Conservation (phyloP, 2,113 vertebrate genomes). For the Corydoras maculifer region DNA sequence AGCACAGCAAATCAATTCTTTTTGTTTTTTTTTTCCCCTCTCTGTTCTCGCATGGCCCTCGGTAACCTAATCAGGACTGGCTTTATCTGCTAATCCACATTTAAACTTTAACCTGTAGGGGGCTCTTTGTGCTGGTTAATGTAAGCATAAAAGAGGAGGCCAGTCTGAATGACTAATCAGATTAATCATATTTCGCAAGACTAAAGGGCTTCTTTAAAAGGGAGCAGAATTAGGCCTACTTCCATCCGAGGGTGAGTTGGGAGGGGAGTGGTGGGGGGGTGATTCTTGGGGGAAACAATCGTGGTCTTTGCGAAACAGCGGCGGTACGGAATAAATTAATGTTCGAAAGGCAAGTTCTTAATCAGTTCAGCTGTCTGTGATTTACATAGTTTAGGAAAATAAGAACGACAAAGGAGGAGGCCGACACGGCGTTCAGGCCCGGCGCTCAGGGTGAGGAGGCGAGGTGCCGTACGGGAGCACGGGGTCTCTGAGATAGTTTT, state of each 20-base stretch:
- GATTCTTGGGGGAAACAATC: slow-evolving; percentile 63
- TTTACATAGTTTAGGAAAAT: slow-evolving; percentile 56
- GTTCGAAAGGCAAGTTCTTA: slow-evolving; percentile 62
- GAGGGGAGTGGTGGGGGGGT: slow-evolving; percentile 19
- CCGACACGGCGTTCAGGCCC: background rate
- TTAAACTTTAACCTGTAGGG: slow-evolving; percentile 99
- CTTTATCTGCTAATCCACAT: slow-evolving; percentile 98
- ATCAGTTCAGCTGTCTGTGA: slow-evolving; percentile 62
- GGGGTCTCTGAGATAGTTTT: background rate
- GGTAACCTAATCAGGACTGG: slow-evolving; percentile 89
- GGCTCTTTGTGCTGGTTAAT: slow-evolving; percentile 97
- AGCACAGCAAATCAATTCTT: slow-evolving; percentile 83
- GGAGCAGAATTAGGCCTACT: slow-evolving; percentile 79
- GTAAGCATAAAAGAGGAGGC: slow-evolving; percentile 86
- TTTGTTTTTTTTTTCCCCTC: slow-evolving; percentile 13
- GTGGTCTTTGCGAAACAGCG: slow-evolving; percentile 54
- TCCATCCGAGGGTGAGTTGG: slow-evolving; percentile 48
- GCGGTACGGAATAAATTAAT: slow-evolving; percentile 60
- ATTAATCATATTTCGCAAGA: slow-evolving; percentile 94
- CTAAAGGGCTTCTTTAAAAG: slow-evolving; percentile 83
- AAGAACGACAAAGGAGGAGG: slow-evolving; percentile 44
- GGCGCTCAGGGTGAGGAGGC: background rate
- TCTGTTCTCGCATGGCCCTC: slow-evolving; percentile 64
- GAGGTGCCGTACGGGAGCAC: background rate
- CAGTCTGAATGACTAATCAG: slow-evolving; percentile 90